Evolutionary conservation across 2,888 invertebrate species (phyloP), one percentile per base, ranked within the genome.

Genomic region (Tachina lurida): DNA sequence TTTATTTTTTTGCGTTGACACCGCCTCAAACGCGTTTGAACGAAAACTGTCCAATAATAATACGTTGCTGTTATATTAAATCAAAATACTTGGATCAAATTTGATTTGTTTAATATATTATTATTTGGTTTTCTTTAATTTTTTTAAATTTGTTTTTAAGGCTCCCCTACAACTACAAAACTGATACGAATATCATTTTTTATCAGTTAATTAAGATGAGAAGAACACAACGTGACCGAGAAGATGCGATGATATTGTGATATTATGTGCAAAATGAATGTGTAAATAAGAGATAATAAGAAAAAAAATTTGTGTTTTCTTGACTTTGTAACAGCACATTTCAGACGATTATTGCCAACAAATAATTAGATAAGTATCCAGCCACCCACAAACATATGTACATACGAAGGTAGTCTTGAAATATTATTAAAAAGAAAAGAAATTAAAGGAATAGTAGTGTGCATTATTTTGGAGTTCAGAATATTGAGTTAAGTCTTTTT

Each of bases 31-130:
- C 76, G 67, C 86, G 80, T 75, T 78, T 75, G 52, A 70, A 75
- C 73, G 65, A 58, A 81, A 81, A 87, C 84, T 87, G 84, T 78
- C 56, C 65, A 73, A 83, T 63, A 80, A 71, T 74, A 74, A 12
- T 56, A 58, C 45, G 31, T 31, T 56, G 15, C 41, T 63, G 15
- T 58, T 56, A 52, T 49, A 81, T 70, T 68, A 67, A 76, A 67
- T 63, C 54, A 56, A 77, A 74, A 70, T 41, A 74, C 77, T 65
- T 77, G 47, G 22, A 52, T 15, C 39, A 67, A 80, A 67, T 65
- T 52, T 39, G 15, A 43, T 58, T 47, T 73, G 49, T 12, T 74
- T 65, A 22, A 41, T 56, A 82, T 19, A 13, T 31, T 31, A 31
- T 31, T 31, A 45, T 39, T 39, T 77, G 63, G 56, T 65, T 73